A percentile compares a stretch with the other conserved stretches of the same genome.
These are phyloP conservation scores for Oriolus oriolus DNA, from an alignment of 2,113 vertebrate species.

Conservation along the genomic window DNA sequence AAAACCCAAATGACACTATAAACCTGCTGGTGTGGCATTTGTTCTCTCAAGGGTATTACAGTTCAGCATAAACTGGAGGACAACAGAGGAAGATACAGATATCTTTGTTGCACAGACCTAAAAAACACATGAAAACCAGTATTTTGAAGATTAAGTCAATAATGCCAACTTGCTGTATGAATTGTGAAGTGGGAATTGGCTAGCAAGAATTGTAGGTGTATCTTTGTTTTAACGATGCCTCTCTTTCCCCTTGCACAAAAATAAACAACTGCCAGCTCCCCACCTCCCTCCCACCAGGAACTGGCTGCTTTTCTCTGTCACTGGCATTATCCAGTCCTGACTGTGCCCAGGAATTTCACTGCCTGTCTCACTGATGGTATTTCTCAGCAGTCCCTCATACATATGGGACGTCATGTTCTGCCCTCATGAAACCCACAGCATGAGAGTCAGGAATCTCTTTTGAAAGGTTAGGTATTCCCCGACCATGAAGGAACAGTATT, in stretches of 20 bases:
- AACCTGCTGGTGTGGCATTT: constrained; percentile 29
- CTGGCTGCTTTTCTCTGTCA: background rate
- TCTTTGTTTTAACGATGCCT: background rate
- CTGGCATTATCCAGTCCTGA: background rate
- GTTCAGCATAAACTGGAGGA: background rate
- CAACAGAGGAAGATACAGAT: background rate
- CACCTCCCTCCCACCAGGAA: background rate
- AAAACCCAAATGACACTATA: background rate
- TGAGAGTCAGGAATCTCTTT: background rate
- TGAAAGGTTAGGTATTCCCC: background rate
- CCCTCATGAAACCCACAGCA: background rate
- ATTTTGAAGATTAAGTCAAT: background rate
- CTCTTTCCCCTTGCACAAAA: background rate
- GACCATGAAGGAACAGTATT: background rate
- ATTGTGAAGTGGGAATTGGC: background rate
- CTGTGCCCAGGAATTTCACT: background rate
- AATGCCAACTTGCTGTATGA: background rate
- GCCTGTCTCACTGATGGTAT: background rate
- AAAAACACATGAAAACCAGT: background rate
- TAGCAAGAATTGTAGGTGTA: background rate
- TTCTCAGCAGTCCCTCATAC: background rate
- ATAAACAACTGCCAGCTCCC: background rate
- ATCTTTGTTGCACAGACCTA: background rate
- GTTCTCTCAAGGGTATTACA: background rate
- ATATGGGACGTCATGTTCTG: background rate